Conservation (phyloP, 2,888 invertebrate species). For the Pomacea canaliculata region DNA sequence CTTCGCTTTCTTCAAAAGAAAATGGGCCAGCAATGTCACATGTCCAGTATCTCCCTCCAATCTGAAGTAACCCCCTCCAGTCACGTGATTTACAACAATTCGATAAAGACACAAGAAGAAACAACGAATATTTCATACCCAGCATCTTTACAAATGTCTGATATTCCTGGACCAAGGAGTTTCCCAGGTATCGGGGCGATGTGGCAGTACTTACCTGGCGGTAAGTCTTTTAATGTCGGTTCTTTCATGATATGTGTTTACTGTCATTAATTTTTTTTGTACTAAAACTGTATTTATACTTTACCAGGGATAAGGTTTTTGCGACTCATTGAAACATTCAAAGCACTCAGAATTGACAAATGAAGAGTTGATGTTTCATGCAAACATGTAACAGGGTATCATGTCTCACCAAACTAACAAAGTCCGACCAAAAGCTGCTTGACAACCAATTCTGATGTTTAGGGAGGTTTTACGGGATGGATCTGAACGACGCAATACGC, state of each 20-base stretch:
- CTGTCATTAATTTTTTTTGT: too few species aligned
- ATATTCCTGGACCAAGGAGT: slow-evolving; percentile 27
- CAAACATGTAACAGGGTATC: too few species aligned
- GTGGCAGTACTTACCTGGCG: slow-evolving; percentile 29
- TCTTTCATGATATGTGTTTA: neutral
- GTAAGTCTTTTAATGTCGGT: slow-evolving; percentile 6
- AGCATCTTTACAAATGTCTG: neutral
- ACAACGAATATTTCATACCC: too few species aligned
- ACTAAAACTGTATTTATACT: too few species aligned
- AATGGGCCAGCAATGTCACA: slow-evolving; percentile 6
- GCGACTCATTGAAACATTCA: too few species aligned
- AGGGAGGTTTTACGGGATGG: slow-evolving; percentile 26
- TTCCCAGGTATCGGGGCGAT: slow-evolving; percentile 23
- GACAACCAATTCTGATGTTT: neutral
- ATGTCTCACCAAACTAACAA: too few species aligned
- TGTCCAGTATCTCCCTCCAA: slow-evolving; percentile 10
- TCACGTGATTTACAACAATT: too few species aligned
- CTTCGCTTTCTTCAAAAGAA: slow-evolving; percentile 6
- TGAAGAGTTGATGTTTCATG: too few species aligned
- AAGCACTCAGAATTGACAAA: too few species aligned
- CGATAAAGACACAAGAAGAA: too few species aligned
- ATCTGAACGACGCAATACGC: slow-evolving; percentile 19
- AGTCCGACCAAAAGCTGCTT: too few species aligned
- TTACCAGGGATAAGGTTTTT: too few species aligned
- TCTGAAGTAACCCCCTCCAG: neutral